These are phyloP conservation scores for Xestia c-nigrum DNA, from an alignment of 2,888 invertebrate genomes.

Conservation along the genomic window DNA sequence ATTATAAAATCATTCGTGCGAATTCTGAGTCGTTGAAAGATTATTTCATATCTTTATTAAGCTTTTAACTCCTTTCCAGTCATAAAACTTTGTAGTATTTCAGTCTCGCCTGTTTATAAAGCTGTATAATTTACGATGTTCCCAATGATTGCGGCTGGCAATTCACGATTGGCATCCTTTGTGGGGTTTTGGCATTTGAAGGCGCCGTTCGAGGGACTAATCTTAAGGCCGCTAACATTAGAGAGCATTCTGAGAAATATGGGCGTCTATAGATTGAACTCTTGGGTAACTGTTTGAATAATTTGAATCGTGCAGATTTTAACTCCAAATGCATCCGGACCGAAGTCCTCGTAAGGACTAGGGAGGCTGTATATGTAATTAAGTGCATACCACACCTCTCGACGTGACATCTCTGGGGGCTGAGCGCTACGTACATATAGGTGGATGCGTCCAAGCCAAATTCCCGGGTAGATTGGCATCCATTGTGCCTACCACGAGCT, in stretches of 20 bases:
- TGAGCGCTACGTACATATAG: constrained; percentile 36
- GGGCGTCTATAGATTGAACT: constrained; percentile 39
- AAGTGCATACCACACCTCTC: constrained; percentile 59
- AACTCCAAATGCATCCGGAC: constrained; percentile 1
- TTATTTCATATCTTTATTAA: constrained; percentile 38
- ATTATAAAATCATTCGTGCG: constrained; percentile 6
- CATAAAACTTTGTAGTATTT: constrained; percentile 47
- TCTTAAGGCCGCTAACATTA: constrained; percentile 72
- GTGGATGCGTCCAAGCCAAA: constrained; percentile 81
- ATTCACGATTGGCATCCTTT: constrained; percentile 82
- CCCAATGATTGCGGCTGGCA: constrained; percentile 76
- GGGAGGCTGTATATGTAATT: constrained; percentile 55
- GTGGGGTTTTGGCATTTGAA: constrained; percentile 78
- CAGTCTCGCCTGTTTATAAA: constrained; percentile 61
- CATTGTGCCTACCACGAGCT: constrained; percentile 80
- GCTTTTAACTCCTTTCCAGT: constrained; percentile 31
- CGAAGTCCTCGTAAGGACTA: constrained; percentile 2
- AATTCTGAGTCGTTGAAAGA: constrained; percentile 21
- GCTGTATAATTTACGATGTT: constrained; percentile 73
- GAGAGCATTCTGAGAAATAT: constrained; percentile 61
- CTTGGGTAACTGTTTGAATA: constrained; percentile 25
- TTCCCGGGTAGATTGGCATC: constrained; percentile 86
- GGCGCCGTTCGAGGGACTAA: constrained; percentile 72
- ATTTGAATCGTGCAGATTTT: constrained; percentile 23
- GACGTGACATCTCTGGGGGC: constrained; percentile 53